A percentile compares a stretch with the other conserved stretches of the same genome.
Evolutionary conservation across 2,888 invertebrate species (phyloP).

Genomic region (Hydraecia micacea): DNA sequence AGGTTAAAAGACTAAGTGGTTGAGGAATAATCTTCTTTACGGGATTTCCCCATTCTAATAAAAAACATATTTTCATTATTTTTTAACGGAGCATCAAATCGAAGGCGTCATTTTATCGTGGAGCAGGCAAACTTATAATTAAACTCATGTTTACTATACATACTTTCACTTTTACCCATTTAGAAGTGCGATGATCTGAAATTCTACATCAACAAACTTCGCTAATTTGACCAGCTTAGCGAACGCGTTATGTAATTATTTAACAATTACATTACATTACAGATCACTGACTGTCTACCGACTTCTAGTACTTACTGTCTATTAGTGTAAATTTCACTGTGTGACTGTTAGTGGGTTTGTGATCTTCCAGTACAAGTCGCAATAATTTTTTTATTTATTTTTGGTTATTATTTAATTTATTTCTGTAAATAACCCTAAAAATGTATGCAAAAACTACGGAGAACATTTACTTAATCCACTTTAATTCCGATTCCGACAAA

Average conservation of each 20-base stretch:
- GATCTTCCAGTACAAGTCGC: too few species aligned
- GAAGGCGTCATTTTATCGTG: background rate
- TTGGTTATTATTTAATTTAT: too few species aligned
- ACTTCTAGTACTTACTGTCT: background rate
- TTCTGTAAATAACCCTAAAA: too few species aligned
- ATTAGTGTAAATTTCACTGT: background rate
- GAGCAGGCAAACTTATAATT: too few species aligned
- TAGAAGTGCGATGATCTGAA: background rate
- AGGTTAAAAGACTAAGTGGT: background rate
- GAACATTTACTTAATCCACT: background rate
- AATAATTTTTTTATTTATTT: too few species aligned
- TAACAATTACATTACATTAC: background rate
- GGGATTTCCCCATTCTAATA: too few species aligned
- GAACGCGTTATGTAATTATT: conserved; percentile 2
- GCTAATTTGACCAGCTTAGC: background rate
- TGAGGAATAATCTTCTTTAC: too few species aligned
- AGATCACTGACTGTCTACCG: too few species aligned
- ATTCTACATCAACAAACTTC: background rate
- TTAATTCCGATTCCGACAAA: conserved; percentile 9
- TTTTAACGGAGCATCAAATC: background rate
- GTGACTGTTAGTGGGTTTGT: too few species aligned
- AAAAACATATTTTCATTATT: background rate
- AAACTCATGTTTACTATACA: too few species aligned
- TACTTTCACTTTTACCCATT: conserved; percentile 13
- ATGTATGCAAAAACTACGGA: background rate